Evolutionary conservation across 2,113 vertebrate genomes (phyloP), one percentile per base, ranked within the genome.

Genomic region (Toxostoma redivivum): DNA sequence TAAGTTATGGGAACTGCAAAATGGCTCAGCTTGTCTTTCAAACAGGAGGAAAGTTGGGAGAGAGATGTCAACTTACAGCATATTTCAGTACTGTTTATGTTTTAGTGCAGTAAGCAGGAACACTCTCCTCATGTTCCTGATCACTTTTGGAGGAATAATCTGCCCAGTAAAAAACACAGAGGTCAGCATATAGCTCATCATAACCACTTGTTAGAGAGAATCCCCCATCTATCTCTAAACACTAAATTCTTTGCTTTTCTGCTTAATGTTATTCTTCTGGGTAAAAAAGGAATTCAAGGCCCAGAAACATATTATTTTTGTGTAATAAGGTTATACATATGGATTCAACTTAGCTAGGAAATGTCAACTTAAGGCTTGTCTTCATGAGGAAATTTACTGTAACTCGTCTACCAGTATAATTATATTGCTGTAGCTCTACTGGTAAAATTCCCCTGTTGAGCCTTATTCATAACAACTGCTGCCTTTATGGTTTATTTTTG

Each of bases 341-440:
- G 93, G 94, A 96, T 95, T 88, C 92, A 96, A 96, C 95, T 96
- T 92, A 86, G 88, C 65, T 94, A 97, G 93, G 93, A 96, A 96
- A 97, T 88, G 92, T 94, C 96, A 96, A 84, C 90, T 95, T 96
- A 96, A 93, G 45, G 65, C 72, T 94, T 95, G 95, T 93, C 94
- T 95, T 95, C 90, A 86, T 83, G 67, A 88, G 80, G 90, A 95
- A 97, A 95, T 95, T 92, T 96, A 94, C 82, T 95, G 76, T 92
- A 94, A 93, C 86, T 88, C 65, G 88, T 79, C 83, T 87, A 96
- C 94, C 89, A 86, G 86, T 86, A 78, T 93, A 96, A 96, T 94
- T 96, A 94, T 81, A 93, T 84, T 76, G 86, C 93, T 93, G 57
- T 66, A 95, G 56, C 77, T 95, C 92, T 86, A 92, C 90, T 74